Evolutionary conservation across 2,797 vertebrate genomes (phyloP).

Genomic region (Nothura maculosa): DNA sequence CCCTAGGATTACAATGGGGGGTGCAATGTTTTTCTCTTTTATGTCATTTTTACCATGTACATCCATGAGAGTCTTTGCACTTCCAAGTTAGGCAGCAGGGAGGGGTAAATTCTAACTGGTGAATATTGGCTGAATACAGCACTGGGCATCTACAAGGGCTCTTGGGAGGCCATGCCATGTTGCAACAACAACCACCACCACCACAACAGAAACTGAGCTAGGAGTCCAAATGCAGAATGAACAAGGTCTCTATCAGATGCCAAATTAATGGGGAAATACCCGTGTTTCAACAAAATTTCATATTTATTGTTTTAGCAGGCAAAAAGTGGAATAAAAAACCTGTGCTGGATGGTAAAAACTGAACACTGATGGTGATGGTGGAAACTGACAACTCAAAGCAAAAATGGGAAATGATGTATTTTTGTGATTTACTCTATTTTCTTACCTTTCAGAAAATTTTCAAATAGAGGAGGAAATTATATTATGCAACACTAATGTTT

Average conservation of each 20-base stretch:
- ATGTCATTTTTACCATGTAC: not conserved
- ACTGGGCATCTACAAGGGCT: not conserved
- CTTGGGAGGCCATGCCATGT: too few species aligned
- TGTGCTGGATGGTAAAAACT: not conserved
- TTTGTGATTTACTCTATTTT: not conserved
- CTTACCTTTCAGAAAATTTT: not conserved
- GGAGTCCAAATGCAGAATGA: not conserved
- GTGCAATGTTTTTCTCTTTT: not conserved
- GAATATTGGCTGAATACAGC: not conserved
- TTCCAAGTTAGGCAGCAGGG: not conserved
- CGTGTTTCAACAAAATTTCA: too few species aligned
- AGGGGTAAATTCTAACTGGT: not conserved
- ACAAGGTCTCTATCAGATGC: not conserved
- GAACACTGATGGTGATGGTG: too few species aligned
- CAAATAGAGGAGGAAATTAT: not conserved
- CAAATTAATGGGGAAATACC: not conserved
- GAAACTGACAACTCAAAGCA: not conserved
- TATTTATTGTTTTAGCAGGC: not conserved
- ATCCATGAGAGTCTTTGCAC: not conserved
- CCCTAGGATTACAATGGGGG: not conserved
- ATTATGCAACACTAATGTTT: not conserved
- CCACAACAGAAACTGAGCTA: too few species aligned
- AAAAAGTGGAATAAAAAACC: not conserved
- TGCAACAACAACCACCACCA: not conserved
- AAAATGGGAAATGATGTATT: not conserved